phyloP scores from a whole-genome alignment of 1,140 invertebrate species.

The Cherax destructor region DNA sequence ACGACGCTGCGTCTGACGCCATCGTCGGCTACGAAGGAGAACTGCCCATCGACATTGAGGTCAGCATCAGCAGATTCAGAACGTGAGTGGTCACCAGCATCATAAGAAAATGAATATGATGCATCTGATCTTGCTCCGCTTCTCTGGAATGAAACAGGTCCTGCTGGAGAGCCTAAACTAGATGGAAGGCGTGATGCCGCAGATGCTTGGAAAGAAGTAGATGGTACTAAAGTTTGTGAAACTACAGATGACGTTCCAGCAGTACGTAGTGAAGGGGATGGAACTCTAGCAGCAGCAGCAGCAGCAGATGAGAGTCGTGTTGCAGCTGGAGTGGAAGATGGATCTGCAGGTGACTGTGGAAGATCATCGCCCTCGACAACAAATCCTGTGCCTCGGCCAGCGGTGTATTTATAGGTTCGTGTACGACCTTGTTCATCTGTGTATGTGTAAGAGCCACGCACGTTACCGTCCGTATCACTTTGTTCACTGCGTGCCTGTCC shows the following conservation, averaged over 20 bases:
- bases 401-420: constrained; percentile 57
- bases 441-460: constrained; percentile 74
- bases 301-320: constrained; percentile 20
- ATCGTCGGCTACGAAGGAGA: constrained; percentile 66
- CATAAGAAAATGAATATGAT: constrained; percentile 65
- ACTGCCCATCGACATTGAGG: constrained; percentile 62
- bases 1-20: constrained; percentile 51
- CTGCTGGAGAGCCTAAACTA: neutral
- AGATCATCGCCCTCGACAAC: constrained; percentile 61
- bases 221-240: neutral
- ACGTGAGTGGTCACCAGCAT: constrained; percentile 72
- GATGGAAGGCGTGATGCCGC: neutral
- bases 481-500: constrained; percentile 71
- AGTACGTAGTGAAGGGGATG: neutral
- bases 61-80: constrained; percentile 61
- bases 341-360: constrained; percentile 41
- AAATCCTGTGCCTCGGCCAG: constrained; percentile 63
- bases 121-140: constrained; percentile 41
- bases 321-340: constrained; percentile 37
- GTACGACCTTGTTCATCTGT: constrained; percentile 71
- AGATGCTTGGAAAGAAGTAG: neutral
- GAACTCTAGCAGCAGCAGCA: neutral
- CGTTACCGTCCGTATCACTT: constrained; percentile 72
- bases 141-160: neutral
- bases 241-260: neutral